A percentile compares a stretch with the other conserved stretches of the same genome.
phyloP scores from a whole-genome alignment of 23 tunicate species.

The Clavelina lepadiformis region DNA sequence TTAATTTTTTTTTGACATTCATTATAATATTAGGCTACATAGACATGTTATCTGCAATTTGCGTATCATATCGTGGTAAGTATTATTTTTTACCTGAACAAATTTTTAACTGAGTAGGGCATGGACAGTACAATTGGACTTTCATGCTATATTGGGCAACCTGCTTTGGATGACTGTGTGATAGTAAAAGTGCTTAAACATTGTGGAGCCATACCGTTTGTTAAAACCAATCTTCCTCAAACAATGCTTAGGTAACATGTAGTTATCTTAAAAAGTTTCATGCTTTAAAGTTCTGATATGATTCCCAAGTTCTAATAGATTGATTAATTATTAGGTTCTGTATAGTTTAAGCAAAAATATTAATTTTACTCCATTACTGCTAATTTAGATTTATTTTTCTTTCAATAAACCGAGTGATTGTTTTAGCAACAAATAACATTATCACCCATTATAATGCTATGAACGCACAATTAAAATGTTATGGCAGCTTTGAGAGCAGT shows the following conservation, averaged over 20 bases:
- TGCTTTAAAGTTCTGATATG: not conserved
- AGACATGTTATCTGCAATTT: no score
- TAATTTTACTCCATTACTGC: not conserved
- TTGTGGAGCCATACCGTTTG: slow-evolving; percentile 80
- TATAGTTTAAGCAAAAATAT: no score
- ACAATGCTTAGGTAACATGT: slow-evolving; percentile 33
- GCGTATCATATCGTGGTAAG: no score
- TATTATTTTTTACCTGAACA: no score
- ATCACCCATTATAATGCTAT: not conserved
- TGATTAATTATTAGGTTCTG: not conserved
- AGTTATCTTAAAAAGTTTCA: not conserved
- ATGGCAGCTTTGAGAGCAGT: slow-evolving; percentile 41
- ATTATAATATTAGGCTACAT: not conserved
- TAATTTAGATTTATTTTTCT: not conserved
- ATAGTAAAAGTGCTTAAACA: slow-evolving; percentile 57
- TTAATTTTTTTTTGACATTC: not conserved
- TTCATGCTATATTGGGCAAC: slow-evolving; percentile 3
- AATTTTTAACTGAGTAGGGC: no score
- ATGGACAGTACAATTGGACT: slow-evolving; percentile 31
- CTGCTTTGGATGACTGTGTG: slow-evolving; percentile 40
- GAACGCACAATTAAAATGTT: not conserved
- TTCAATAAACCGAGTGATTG: not conserved
- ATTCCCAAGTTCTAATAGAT: not conserved
- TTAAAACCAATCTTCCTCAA: slow-evolving; percentile 55
- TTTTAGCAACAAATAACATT: not conserved